Evolutionary conservation across 2,797 vertebrate genomes (phyloP).

Genomic region (Furcifer pardalis): DNA sequence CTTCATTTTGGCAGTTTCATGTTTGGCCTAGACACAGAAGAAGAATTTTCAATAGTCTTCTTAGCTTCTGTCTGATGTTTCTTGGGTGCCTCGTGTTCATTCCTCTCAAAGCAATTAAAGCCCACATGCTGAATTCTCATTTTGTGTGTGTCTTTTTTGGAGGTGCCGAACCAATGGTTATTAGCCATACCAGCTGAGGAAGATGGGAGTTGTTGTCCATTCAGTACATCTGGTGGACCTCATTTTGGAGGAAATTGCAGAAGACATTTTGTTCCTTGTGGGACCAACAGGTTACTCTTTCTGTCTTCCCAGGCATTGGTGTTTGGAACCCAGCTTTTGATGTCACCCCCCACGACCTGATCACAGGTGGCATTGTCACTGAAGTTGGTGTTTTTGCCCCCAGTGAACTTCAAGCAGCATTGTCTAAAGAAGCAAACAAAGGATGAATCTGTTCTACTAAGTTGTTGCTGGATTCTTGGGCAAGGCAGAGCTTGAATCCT

Average conservation of each 20-base stretch:
- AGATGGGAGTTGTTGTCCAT: not conserved
- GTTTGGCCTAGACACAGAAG: too few relatives aligned
- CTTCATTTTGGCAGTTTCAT: too few relatives aligned
- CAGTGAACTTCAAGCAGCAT: slow-evolving; percentile 83
- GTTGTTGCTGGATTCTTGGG: not conserved
- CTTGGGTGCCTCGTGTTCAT: not conserved
- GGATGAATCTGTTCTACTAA: not conserved
- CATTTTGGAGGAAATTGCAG: not conserved
- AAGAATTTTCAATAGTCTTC: too few relatives aligned
- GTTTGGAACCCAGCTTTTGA: slow-evolving; percentile 96
- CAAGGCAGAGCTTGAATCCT: slow-evolving; percentile 55
- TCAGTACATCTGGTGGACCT: not conserved
- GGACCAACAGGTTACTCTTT: not conserved
- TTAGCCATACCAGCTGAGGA: not conserved
- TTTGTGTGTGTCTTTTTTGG: not conserved
- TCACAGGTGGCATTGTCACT: slow-evolving; percentile 92
- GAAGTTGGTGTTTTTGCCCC: slow-evolving; percentile 90
- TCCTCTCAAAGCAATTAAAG: not conserved
- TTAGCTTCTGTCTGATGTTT: not conserved
- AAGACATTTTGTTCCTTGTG: not conserved
- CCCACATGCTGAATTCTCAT: too few relatives aligned
- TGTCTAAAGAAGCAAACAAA: slow-evolving; percentile 75
- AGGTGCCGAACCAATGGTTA: not conserved
- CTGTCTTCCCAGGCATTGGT: slow-evolving; percentile 79
- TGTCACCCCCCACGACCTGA: slow-evolving; percentile 91